Percentiles rank a stretch among this genome's conserved stretches.
Evolutionary conservation across 2,797 vertebrate species (phyloP).

Genomic region (Aulostomus chinensis): DNA sequence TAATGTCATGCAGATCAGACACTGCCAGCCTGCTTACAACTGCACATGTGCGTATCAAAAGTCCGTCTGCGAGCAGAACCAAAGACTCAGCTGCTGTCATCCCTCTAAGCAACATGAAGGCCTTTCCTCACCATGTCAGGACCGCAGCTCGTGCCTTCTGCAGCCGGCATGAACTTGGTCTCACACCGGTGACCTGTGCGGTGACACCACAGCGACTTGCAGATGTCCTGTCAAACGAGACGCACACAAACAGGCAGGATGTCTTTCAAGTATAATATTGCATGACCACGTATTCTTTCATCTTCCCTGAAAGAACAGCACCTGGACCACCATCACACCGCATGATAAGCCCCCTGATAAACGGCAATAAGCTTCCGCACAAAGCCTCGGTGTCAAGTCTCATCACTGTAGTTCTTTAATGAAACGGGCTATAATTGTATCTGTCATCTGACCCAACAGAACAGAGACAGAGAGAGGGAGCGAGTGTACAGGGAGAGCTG

Average conservation of each 20-base stretch:
- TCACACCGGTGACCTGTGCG: slow-evolving; percentile 93
- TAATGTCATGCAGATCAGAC: no score
- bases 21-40: no score
- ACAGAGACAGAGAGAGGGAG: slow-evolving; percentile 45
- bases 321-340: slow-evolving; percentile 48
- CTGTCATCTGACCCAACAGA: slow-evolving; percentile 68
- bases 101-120: neutral
- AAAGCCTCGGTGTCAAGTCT: slow-evolving; percentile 56
- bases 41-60: no score
- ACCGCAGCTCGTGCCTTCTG: slow-evolving; percentile 94
- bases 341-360: slow-evolving; percentile 31
- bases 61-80: no score
- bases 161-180: slow-evolving; percentile 99
- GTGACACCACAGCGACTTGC: slow-evolving; percentile 98
- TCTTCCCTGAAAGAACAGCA: slow-evolving; percentile 24
- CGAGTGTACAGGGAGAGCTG: slow-evolving; percentile 58
- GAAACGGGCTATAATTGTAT: slow-evolving; percentile 62
- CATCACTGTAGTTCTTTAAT: slow-evolving; percentile 65
- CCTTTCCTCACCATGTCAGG: slow-evolving; percentile 89
- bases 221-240: slow-evolving; percentile 89
- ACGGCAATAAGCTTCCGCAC: slow-evolving; percentile 43
- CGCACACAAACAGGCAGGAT: slow-evolving; percentile 10
- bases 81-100: no score
- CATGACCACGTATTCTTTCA: neutral
- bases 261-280: neutral